Conservation (phyloP, 2,888 invertebrate species). For the Corythucha ciliata region DNA sequence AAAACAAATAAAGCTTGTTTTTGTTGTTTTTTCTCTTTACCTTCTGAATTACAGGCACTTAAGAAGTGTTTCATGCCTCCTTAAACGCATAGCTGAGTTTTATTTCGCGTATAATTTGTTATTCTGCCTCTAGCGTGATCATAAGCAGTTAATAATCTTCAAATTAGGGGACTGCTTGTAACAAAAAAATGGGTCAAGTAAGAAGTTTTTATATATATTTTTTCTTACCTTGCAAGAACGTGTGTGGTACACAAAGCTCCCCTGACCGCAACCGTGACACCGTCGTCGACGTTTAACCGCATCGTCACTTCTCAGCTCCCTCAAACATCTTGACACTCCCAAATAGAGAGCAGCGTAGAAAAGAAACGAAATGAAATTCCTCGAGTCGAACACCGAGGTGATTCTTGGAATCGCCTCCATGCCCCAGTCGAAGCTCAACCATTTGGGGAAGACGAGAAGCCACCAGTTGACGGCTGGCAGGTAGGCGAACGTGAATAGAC, state of each 20-base stretch:
- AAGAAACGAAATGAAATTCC: constrained; percentile 64
- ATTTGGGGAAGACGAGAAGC: constrained; percentile 74
- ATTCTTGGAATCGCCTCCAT: constrained; percentile 93
- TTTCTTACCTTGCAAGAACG: constrained; percentile 24
- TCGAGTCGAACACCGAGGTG: constrained; percentile 61
- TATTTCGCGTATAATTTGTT: too few relatives aligned
- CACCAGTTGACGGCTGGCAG: constrained; percentile 85
- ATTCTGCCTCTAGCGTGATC: too few relatives aligned
- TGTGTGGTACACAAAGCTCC: constrained; percentile 23
- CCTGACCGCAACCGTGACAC: constrained; percentile 26
- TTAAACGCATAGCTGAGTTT: too few relatives aligned
- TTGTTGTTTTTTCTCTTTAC: too few relatives aligned
- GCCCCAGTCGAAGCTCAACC: constrained; percentile 96
- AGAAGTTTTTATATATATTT: too few relatives aligned
- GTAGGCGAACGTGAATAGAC: constrained; percentile 82
- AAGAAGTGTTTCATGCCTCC: too few relatives aligned
- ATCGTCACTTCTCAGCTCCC: constrained; percentile 20
- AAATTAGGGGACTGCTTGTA: too few relatives aligned
- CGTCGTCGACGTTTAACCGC: constrained; percentile 15
- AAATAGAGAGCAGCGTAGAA: constrained; percentile 53
- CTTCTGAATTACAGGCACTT: too few relatives aligned
- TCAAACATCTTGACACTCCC: constrained; percentile 23
- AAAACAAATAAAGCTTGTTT: too few relatives aligned
- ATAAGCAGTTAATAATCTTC: too few relatives aligned
- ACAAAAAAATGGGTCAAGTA: too few relatives aligned